These are phyloP conservation scores for Ochotona curzoniae DNA, from an alignment of 2,113 vertebrate genomes.

Conservation along the genomic window DNA sequence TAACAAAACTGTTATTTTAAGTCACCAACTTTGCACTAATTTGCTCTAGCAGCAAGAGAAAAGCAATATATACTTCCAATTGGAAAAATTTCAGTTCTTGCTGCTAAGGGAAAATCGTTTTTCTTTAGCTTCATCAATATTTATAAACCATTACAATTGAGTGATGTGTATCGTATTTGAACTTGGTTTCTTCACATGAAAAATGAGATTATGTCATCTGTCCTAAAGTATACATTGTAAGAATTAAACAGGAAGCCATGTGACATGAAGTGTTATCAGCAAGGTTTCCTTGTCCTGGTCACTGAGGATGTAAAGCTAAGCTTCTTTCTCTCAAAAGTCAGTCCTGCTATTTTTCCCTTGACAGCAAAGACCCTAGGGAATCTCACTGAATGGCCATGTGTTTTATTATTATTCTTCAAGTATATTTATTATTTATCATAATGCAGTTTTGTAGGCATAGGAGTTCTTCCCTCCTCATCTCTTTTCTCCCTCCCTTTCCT, in stretches of 20 bases:
- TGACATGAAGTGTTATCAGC: not conserved
- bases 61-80: not conserved
- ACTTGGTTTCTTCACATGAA: not conserved
- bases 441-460: too few relatives aligned
- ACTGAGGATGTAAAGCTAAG: not conserved
- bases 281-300: not conserved
- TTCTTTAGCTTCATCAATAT: not conserved
- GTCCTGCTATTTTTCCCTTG: not conserved
- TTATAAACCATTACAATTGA: not conserved
- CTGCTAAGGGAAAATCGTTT: not conserved
- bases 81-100: not conserved
- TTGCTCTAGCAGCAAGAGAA: not conserved
- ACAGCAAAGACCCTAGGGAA: not conserved
- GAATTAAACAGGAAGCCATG: not conserved
- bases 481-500: too few relatives aligned
- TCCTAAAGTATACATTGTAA: not conserved
- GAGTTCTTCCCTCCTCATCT: too few relatives aligned
- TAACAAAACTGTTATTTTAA: not conserved
- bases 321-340: not conserved
- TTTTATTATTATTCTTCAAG: too few relatives aligned
- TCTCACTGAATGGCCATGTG: too few relatives aligned
- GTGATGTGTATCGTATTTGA: not conserved
- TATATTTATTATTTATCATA: too few relatives aligned
- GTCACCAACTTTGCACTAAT: not conserved
- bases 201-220: not conserved